Percentiles rank a stretch among this genome's conserved stretches.
Conservation (phyloP, 2,888 invertebrate genomes). For the Drosophila mulleri region DNA sequence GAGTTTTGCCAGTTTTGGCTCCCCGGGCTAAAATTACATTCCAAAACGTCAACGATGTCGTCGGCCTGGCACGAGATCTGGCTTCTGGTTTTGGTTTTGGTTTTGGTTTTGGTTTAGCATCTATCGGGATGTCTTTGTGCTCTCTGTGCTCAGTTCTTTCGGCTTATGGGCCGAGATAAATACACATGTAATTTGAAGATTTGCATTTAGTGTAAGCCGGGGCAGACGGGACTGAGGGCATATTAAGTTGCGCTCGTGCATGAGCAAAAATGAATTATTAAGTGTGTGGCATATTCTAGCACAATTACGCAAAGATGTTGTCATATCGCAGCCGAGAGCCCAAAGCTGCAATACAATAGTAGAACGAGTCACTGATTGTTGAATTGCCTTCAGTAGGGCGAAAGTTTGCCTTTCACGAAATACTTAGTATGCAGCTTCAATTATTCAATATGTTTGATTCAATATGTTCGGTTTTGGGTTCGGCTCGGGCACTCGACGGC, state of each 20-base stretch:
- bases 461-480: slow-evolving; percentile 11
- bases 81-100: slow-evolving; percentile 29
- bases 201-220: slow-evolving; percentile 71
- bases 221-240: not conserved
- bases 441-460: slow-evolving; percentile 35
- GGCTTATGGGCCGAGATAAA: slow-evolving; percentile 61
- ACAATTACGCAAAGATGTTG: slow-evolving; percentile 1
- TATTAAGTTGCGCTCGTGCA: not conserved
- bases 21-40: slow-evolving; percentile 76
- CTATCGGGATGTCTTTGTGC: slow-evolving; percentile 14
- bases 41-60: slow-evolving; percentile 75
- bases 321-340: not conserved
- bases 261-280: not conserved
- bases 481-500: slow-evolving; percentile 8
- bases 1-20: slow-evolving; percentile 44
- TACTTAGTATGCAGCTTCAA: slow-evolving; percentile 23
- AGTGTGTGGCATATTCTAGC: not conserved
- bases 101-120: slow-evolving; percentile 10
- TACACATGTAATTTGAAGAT: slow-evolving; percentile 77
- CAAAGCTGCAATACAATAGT: not conserved
- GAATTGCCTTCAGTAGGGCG: not conserved
- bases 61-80: slow-evolving; percentile 36
- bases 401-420: slow-evolving; percentile 5
- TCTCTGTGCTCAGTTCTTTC: slow-evolving; percentile 4
- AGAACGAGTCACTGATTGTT: not conserved